A percentile compares a stretch with the other conserved stretches of the same genome.
Conservation (phyloP, 2,113 vertebrate species). For the Ascaphus truei region DNA sequence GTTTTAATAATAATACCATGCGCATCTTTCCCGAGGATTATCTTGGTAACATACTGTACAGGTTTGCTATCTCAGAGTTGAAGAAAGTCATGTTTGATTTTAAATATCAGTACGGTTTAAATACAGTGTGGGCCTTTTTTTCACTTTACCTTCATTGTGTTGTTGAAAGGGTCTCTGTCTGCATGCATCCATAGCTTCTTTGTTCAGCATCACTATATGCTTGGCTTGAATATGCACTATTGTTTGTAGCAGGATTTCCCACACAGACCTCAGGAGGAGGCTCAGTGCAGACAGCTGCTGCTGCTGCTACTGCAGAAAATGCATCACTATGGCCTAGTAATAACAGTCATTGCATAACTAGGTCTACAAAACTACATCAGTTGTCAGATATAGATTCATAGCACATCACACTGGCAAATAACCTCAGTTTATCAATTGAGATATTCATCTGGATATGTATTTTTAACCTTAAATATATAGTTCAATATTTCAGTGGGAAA, state of each 20-base stretch:
- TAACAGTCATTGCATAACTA: background rate
- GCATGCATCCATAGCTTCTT: slow-evolving; percentile 1
- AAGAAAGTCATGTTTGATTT: too few relatives aligned
- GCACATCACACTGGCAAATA: background rate
- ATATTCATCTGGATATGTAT: too few relatives aligned
- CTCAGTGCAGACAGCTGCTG: background rate
- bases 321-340: background rate
- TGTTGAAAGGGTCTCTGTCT: background rate
- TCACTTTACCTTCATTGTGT: slow-evolving; percentile 3
- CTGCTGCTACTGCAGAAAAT: background rate
- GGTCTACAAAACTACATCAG: background rate
- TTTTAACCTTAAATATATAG: too few relatives aligned
- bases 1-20: too few relatives aligned
- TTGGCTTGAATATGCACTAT: background rate
- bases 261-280: too few relatives aligned
- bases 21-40: background rate
- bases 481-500: too few relatives aligned
- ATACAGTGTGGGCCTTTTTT: too few relatives aligned
- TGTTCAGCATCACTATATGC: background rate
- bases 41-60: background rate
- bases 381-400: background rate
- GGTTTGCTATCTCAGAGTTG: too few relatives aligned
- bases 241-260: background rate
- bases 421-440: too few relatives aligned
- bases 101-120: too few relatives aligned